A percentile compares a stretch with the other conserved stretches of the same genome.
These are phyloP conservation scores for Burhinus oedicnemus DNA, from an alignment of 2,113 vertebrate species.

Conservation along the genomic window DNA sequence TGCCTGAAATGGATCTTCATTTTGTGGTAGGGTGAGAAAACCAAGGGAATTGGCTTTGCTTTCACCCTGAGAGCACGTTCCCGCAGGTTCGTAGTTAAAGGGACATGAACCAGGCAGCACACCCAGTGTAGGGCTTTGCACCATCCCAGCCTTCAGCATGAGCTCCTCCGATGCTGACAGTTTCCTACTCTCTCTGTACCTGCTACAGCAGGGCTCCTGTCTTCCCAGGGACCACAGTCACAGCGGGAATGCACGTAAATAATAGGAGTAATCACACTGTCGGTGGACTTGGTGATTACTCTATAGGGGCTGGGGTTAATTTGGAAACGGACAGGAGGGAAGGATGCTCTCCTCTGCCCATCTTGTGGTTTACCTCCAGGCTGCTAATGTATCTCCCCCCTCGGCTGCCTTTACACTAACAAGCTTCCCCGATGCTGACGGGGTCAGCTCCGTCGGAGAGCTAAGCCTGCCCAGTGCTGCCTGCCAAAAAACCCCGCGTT, in stretches of 20 bases:
- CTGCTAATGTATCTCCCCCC: not conserved
- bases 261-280: fast-evolving
- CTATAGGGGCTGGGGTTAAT: not conserved
- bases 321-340: not conserved
- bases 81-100: not conserved
- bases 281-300: fast-evolving
- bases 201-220: fast-evolving
- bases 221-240: too few species aligned
- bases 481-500: not conserved
- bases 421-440: not conserved
- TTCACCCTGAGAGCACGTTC: not conserved
- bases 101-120: not conserved
- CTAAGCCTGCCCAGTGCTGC: not conserved
- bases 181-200: not conserved
- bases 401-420: not conserved
- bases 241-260: fast-evolving
- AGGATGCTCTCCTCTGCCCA: not conserved
- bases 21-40: not conserved
- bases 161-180: fast-evolving
- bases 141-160: not conserved
- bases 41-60: not conserved
- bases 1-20: constrained; percentile 19
- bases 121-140: not conserved
- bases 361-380: not conserved
- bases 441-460: not conserved